phyloP scores from a whole-genome alignment of 2,113 vertebrate species.

The Nerophis ophidion region DNA sequence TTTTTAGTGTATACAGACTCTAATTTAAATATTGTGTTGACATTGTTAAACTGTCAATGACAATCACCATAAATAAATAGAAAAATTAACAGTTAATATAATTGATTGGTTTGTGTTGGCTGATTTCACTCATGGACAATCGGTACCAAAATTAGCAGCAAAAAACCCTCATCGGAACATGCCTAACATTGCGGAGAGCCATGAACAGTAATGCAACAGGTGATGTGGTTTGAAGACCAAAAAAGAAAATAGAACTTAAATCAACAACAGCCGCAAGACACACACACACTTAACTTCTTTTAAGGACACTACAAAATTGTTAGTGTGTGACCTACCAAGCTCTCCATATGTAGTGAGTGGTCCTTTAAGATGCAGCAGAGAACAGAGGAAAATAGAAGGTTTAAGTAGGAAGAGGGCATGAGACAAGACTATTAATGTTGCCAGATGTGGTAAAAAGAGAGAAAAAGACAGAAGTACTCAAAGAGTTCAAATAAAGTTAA shows the following conservation, averaged over 20 bases:
- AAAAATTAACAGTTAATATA: too few relatives aligned
- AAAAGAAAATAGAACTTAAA: not conserved
- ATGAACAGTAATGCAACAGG: not conserved
- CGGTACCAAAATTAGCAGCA: too few relatives aligned
- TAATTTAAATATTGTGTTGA: too few relatives aligned
- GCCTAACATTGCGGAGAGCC: not conserved
- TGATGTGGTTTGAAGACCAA: not conserved
- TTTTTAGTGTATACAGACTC: too few relatives aligned
- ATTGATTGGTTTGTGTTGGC: too few relatives aligned
- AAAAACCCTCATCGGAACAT: too few relatives aligned
- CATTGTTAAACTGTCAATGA: too few relatives aligned
- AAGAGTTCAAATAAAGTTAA: not conserved
- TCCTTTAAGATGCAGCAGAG: slow-evolving; percentile 67
- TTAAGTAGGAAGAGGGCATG: slow-evolving; percentile 15
- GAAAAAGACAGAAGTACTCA: not conserved
- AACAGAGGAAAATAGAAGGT: slow-evolving; percentile 28
- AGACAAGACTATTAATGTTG: not conserved
- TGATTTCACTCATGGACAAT: too few relatives aligned
- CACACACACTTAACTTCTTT: not conserved
- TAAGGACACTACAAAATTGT: not conserved
- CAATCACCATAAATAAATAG: too few relatives aligned
- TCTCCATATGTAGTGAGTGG: slow-evolving; percentile 84
- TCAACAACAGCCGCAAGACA: not conserved
- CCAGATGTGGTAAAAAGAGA: not conserved
- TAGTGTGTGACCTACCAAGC: slow-evolving; percentile 80